Evolutionary conservation across 2,113 vertebrate species (phyloP), one percentile per base, ranked within the genome.

Genomic region (Bufo bufo): DNA sequence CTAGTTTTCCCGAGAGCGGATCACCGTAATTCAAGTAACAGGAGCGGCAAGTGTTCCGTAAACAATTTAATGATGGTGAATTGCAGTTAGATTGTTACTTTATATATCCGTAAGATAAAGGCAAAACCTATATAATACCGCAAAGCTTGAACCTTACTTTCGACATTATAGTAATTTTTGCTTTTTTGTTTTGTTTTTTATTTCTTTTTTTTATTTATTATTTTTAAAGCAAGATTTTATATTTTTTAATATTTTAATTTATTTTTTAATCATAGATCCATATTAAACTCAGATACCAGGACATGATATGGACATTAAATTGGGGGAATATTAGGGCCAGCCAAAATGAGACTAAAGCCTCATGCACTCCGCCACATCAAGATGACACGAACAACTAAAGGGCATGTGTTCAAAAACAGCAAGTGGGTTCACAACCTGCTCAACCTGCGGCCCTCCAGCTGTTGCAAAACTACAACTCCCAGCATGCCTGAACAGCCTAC

Each of bases 21-120:
- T 14, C 8, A 3, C 56, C 33, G 33, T 56, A 45, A 61, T 81
- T 81, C 13, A 33, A 13, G 19, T 45, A 63, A 63, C 11, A 6
- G 16, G 45, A 82, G 5, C 80, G 0, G 43, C 14, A 4, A 83
- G 49, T 6, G 47, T 23, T 33, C 20, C 49, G 61, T 52, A 83
- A 83, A 66, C 47, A 69, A 83, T 69, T 83, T 83, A 66, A 69
- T 45, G 61, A 69, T 3, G 45, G 59, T 45, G 56, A 45, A 45
- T 6, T 11, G n/a, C 14, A 13, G 23, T 61, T 0, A 7, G 56
- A 33, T 80, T 5, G n/a, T 14, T 66, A 16, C 61, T n/a, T 65
- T 82, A 6, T 50, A 9, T 9, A 49, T 23, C 13, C 7, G 45
- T 10, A 54, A 78, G 3, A 77, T 8, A 79, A 54, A 79, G 0